Percentiles rank a stretch among this genome's conserved stretches.
These are phyloP conservation scores for Serranus cabrilla DNA, from an alignment of 2,797 vertebrate species.

Conservation along the genomic window DNA sequence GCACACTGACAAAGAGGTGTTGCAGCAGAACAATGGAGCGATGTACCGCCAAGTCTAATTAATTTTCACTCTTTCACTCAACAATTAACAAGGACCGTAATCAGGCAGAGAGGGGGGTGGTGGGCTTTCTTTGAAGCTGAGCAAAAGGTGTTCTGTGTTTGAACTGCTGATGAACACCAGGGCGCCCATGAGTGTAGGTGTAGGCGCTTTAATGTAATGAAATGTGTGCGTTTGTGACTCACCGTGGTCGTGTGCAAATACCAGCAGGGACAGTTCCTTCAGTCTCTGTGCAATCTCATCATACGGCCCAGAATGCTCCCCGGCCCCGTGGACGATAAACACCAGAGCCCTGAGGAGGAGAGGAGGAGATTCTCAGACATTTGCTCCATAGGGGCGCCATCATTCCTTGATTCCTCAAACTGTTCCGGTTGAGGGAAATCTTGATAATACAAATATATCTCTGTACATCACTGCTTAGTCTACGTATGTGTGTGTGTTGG, in stretches of 20 bases:
- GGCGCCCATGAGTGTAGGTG: conserved; percentile 23
- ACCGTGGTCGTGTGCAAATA: conserved; percentile 97
- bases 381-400: conserved; percentile 6
- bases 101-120: conserved; percentile 2
- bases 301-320: conserved; percentile 94
- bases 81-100: conserved; percentile 9
- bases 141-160: conserved; percentile 4
- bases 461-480: neutral
- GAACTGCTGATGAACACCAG: conserved; percentile 21
- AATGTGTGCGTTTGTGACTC: conserved; percentile 73
- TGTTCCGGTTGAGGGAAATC: neutral
- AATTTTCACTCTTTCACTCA: conserved; percentile 21
- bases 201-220: conserved; percentile 17
- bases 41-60: conserved; percentile 15
- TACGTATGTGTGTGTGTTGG: neutral
- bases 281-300: conserved; percentile 91
- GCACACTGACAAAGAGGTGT: conserved; percentile 22
- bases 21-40: conserved; percentile 24
- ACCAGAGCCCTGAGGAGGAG: conserved; percentile 89
- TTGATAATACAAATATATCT: neutral
- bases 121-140: conserved; percentile 27
- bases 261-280: conserved; percentile 88
- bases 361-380: neutral
- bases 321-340: conserved; percentile 93
- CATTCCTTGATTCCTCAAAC: conserved; percentile 9